Conservation (phyloP, 1,140 invertebrate species). For the Drosophila ananassae region DNA sequence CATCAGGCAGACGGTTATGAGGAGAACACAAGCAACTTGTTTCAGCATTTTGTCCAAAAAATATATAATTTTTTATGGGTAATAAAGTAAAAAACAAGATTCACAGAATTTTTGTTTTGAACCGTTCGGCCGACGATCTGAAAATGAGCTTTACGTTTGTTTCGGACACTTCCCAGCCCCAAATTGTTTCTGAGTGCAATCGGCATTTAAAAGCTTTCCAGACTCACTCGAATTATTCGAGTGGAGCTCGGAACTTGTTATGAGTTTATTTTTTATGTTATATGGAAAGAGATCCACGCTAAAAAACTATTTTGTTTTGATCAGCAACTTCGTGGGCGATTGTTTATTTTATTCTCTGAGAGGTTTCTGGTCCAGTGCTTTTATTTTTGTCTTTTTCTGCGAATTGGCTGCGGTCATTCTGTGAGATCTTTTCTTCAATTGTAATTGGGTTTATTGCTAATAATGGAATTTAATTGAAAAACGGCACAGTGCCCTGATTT, state of each 20-base stretch:
- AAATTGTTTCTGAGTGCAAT: conserved; percentile 24
- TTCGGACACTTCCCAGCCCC: background rate
- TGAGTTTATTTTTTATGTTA: conserved; percentile 29
- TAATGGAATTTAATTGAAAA: conserved; percentile 55
- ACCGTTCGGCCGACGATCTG: conserved; percentile 47
- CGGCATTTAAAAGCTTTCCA: conserved; percentile 26
- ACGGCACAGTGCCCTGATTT: conserved; percentile 52
- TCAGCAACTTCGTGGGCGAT: conserved; percentile 55
- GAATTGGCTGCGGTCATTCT: conserved; percentile 21
- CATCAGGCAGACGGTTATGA: conserved; percentile 63
- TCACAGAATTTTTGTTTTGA: conserved; percentile 14
- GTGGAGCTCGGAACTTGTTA: conserved; percentile 68
- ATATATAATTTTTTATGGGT: background rate
- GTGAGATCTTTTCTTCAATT: conserved; percentile 24
- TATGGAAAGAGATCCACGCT: conserved; percentile 13
- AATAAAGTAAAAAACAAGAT: background rate
- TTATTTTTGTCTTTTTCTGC: background rate
- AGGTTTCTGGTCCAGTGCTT: conserved; percentile 17
- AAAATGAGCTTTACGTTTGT: conserved; percentile 55
- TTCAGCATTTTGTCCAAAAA: conserved; percentile 49
- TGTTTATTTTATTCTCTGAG: conserved; percentile 6
- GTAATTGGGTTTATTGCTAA: conserved; percentile 31
- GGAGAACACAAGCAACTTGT: conserved; percentile 51
- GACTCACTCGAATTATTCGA: conserved; percentile 39
- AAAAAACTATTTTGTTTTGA: conserved; percentile 74